A percentile compares a stretch with the other conserved stretches of the same genome.
Conservation (phyloP, 2,797 vertebrate species). For the Eleutherodactylus coqui region DNA sequence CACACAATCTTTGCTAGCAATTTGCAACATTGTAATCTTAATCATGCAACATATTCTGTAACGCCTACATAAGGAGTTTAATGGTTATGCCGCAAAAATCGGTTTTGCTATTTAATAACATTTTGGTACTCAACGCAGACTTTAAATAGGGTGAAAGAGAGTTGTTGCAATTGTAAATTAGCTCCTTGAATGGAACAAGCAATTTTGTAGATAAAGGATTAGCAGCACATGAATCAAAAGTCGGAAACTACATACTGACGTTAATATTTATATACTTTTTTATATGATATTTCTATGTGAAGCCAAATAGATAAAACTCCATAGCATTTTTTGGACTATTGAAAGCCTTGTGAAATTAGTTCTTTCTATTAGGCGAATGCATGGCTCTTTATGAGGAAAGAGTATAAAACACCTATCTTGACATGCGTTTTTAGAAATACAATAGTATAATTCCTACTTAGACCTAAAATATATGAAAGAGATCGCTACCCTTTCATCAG, state of each 20-base stretch:
- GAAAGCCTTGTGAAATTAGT: not conserved
- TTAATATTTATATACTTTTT: not conserved
- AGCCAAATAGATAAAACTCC: not conserved
- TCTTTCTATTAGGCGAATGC: not conserved
- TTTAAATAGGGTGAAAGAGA: not conserved
- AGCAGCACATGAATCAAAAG: not conserved
- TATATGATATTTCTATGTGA: slow-evolving; percentile 1
- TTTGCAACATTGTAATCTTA: not conserved
- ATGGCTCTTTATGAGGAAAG: not conserved
- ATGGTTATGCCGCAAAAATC: not conserved
- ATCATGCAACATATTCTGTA: not conserved
- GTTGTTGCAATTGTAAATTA: not conserved
- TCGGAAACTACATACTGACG: not conserved
- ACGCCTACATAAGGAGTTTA: not conserved
- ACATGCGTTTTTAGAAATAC: not conserved
- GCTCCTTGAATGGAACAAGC: not conserved
- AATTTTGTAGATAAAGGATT: not conserved
- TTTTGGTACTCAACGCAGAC: not conserved
- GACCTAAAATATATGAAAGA: not conserved
- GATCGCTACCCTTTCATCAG: not conserved
- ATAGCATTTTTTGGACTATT: not conserved
- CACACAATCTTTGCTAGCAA: too few species aligned
- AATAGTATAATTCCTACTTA: not conserved
- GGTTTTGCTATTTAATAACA: not conserved
- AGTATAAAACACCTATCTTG: not conserved